Evolutionary conservation across 2,888 invertebrate species (phyloP).

Genomic region (Zygaena filipendulae): DNA sequence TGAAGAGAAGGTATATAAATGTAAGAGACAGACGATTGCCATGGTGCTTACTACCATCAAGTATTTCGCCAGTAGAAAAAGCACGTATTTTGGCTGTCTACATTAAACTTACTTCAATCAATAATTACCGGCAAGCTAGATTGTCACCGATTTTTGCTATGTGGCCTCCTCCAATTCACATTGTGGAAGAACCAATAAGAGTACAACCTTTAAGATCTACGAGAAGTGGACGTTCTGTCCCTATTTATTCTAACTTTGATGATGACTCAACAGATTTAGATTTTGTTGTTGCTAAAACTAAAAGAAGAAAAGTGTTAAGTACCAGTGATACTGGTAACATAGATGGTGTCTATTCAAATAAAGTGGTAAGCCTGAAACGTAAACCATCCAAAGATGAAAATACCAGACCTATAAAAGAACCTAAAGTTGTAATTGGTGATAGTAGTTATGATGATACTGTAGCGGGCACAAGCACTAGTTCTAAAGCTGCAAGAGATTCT

Average conservation of each 20-base stretch:
- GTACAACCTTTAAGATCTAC: constrained; percentile 46
- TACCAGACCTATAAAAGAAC: constrained; percentile 34
- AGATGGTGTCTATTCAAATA: constrained; percentile 38
- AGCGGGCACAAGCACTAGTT: no score
- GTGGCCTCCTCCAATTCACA: constrained; percentile 56
- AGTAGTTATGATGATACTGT: no score
- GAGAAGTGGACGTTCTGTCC: constrained; percentile 50
- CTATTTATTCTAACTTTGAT: constrained; percentile 52
- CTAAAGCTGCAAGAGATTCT: no score
- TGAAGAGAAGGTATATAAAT: constrained; percentile 47
- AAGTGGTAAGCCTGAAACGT: constrained; percentile 46
- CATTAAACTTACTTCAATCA: constrained; percentile 53
- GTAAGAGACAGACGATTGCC: constrained; percentile 54
- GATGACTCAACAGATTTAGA: constrained; percentile 57
- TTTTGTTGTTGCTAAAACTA: constrained; percentile 44
- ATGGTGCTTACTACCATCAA: constrained; percentile 49
- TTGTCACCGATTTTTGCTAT: constrained; percentile 38
- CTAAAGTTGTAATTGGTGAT: constrained; percentile 25
- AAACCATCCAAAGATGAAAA: constrained; percentile 47
- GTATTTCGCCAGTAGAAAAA: constrained; percentile 44
- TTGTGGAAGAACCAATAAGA: constrained; percentile 46
- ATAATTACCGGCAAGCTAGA: constrained; percentile 47
- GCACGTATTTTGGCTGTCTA: constrained; percentile 51
- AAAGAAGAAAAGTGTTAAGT: constrained; percentile 43
- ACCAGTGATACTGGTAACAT: constrained; percentile 29